Conservation (phyloP, 2,797 vertebrate genomes). For the Hoplostethus atlanticus region DNA sequence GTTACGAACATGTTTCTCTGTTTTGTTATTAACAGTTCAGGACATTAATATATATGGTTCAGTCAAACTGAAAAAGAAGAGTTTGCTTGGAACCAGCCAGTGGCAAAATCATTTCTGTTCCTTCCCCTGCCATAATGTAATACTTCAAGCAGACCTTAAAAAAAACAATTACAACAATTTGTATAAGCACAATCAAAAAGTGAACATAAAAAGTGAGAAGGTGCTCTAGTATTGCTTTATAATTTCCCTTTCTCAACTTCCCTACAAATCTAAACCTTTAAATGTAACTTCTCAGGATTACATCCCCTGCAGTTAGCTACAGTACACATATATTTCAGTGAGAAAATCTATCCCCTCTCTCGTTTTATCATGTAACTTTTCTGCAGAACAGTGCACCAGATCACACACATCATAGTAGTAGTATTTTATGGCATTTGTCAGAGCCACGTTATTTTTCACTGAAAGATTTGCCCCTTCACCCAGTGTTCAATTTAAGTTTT, state of each 20-base stretch:
- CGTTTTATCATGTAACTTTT: background rate
- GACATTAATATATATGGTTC: background rate
- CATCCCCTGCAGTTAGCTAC: too few relatives aligned
- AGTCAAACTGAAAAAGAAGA: background rate
- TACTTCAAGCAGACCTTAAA: conserved; percentile 22
- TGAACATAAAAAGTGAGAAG: conserved; percentile 26
- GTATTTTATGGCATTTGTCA: conserved; percentile 27
- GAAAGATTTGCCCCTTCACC: conserved; percentile 17
- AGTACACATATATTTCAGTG: too few relatives aligned
- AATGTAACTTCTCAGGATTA: conserved; percentile 4
- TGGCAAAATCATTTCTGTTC: background rate
- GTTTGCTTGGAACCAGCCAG: background rate
- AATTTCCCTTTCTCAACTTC: conserved; percentile 9
- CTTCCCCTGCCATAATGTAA: conserved; percentile 11
- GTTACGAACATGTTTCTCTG: too few relatives aligned
- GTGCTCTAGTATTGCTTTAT: conserved; percentile 61
- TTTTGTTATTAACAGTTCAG: background rate
- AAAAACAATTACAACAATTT: background rate
- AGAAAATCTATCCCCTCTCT: too few relatives aligned
- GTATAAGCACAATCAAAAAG: conserved; percentile 22
- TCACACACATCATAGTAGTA: background rate
- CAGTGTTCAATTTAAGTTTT: conserved; percentile 22
- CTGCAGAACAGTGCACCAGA: background rate
- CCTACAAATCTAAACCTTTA: conserved; percentile 19
- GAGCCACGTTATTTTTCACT: conserved; percentile 8